Base-by-base conservation (phyloP, 2,888 invertebrate species). In the Chelonus formosanus region DNA sequence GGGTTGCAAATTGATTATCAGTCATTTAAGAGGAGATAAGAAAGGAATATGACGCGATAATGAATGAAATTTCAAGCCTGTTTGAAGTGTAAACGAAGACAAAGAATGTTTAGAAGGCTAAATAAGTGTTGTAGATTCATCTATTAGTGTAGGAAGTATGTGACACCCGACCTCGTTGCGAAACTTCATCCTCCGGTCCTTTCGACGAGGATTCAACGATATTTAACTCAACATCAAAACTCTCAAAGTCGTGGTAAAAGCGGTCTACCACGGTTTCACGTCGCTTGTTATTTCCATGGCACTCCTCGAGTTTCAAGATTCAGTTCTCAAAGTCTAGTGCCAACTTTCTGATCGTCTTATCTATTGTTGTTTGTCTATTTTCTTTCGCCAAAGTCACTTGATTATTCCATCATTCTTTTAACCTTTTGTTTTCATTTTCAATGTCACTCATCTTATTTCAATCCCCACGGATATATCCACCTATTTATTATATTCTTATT, bases 211-310 rank as follows among this genome's bases (percentile, higher is more conserved):
- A 50, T 48, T 48, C 32, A 34, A 48, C 50, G 57, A 66, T 62
- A 66, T 57, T 61, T 57, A 66, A 56, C 50, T 48, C 47, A 40
- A 62, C 57, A 56, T 66, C 62, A 56, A 66, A 66, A 66, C 66
- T 66, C 52, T 57, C 54, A 35, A 66, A 66, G 66, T 66, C 61
- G 45, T 57, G 66, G 62, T 62, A 62, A 66, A 62, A 50, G 62
- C 62, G 66, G 66, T 66, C 61, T 62, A 44, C 62, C 62, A 57
- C 36, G 45, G 57, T 66, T 62, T 57, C 62, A 40, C 62, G 57
- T 50, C 61, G 47, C 52, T 45, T 56, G 62, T 57, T 62, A 61
- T 61, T 61, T 61, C 61, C 61, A 43, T 8, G 40, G 44, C 10
- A 52, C 53, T 52, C 34, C 34, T 61, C 44, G 53, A 61, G 61